Base-by-base conservation (phyloP, 2,113 vertebrate genomes). In the Sterrhoptilus dennistouni region DNA sequence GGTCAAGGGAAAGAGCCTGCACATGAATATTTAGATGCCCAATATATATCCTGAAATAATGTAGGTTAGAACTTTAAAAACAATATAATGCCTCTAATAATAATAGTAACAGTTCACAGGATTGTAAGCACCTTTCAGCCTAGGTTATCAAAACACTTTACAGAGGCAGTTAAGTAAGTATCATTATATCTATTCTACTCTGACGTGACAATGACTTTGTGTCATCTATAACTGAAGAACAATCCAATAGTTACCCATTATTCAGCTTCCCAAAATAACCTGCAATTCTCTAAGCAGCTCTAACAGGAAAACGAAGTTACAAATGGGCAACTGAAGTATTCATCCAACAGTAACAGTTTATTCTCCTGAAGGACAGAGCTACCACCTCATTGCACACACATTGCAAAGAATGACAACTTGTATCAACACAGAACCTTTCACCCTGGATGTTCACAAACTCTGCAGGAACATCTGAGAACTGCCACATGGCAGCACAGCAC, bases 221-320 rank as follows among this genome's bases (percentile, higher is more conserved):
- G 87, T 90, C 91, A 96, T 74, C 92, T 96, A 66, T 82, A 97
- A 93, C 81, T 91, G 79, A 74, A 91, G 93, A 96, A 94, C 79
- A 96, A 94, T 90, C 92, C 93, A 88, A 96, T 81, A 78, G 85
- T 83, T 89, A 90, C 45, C 82, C 72, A 92, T 83, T 92, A 95
- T 90, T 87, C 79, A 95, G 78, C 82, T 91, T 95, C 92, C 91
- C 84, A 94, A 96, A 97, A 97, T 93, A 96, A 91, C 90, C 54
- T 70, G 45, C 21, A 90, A 90, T 94, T 96, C 77, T 89, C 87
- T 84, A 75, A 70, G 86, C 88, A 95, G 40, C 57, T 91, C 81
- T 61, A 95, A 75, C 36, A 88, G 52, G 83, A 93, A 89, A 92
- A 94, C 2, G 0, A 86, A 89, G 77, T 52, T 84, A 91, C 90